These are phyloP conservation scores for Scleropages formosus DNA, from an alignment of 2,797 vertebrate genomes.

Conservation along the genomic window DNA sequence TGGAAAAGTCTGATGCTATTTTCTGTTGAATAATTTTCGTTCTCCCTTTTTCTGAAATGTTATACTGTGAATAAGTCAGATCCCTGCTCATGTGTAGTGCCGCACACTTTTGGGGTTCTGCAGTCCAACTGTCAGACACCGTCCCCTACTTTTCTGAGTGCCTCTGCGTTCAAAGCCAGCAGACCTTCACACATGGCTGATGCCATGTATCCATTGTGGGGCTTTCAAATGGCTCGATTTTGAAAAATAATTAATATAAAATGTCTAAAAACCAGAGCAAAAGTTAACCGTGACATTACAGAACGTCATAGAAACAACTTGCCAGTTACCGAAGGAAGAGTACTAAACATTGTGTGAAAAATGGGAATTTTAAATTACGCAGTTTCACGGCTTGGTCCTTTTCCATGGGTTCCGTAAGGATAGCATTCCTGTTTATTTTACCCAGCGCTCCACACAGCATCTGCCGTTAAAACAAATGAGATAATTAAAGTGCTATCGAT, in stretches of 20 bases:
- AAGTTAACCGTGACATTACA: conserved; percentile 35
- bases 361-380: conserved; percentile 45
- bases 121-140: conserved; percentile 65
- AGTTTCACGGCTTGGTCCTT: conserved; percentile 38
- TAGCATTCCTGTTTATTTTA: conserved; percentile 49
- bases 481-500: conserved; percentile 64
- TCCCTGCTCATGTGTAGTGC: conserved; percentile 58
- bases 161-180: conserved; percentile 50
- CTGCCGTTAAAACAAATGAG: conserved; percentile 58
- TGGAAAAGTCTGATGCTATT: conserved; percentile 58
- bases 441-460: conserved; percentile 38
- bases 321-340: conserved; percentile 42
- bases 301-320: conserved; percentile 31
- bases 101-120: conserved; percentile 55
- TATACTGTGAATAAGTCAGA: conserved; percentile 61
- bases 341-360: conserved; percentile 16
- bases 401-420: conserved; percentile 45
- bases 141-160: conserved; percentile 30
- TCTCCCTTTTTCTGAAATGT: conserved; percentile 49
- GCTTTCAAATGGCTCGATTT: conserved; percentile 43
- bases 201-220: conserved; percentile 36
- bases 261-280: background rate
- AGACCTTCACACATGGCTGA: conserved; percentile 55
- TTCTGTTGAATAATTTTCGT: conserved; percentile 49
- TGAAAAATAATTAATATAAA: background rate